These are phyloP conservation scores for Arnoldichthys spilopterus DNA, from an alignment of 2,797 vertebrate genomes.

Conservation along the genomic window DNA sequence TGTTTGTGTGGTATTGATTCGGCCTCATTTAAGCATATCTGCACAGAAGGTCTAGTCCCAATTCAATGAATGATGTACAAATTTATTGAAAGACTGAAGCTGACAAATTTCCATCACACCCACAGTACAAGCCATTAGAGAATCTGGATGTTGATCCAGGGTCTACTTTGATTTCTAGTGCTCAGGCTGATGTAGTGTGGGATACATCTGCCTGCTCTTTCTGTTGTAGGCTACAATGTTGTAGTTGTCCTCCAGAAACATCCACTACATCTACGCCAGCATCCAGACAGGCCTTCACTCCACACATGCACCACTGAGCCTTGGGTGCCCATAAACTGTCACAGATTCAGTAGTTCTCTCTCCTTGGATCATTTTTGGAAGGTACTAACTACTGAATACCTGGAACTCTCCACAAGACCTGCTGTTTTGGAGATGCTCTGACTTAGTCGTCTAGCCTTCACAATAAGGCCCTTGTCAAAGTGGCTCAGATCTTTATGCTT, in stretches of 20 bases:
- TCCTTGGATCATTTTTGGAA: too few species aligned
- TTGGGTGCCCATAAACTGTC: too few species aligned
- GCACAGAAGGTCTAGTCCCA: conserved; percentile 4
- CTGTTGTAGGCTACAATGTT: background rate
- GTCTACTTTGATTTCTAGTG: background rate
- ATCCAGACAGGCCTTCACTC: too few species aligned
- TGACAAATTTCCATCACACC: background rate
- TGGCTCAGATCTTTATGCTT: too few species aligned
- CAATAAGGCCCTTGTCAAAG: too few species aligned
- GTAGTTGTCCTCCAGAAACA: background rate
- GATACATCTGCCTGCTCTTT: background rate
- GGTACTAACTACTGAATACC: too few species aligned
- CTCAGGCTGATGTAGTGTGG: background rate
- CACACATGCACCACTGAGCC: too few species aligned
- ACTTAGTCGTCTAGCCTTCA: too few species aligned
- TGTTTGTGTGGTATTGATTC: conserved; percentile 31
- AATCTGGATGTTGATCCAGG: background rate
- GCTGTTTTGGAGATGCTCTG: too few species aligned
- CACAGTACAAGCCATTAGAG: conserved; percentile 1
- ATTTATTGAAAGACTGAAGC: background rate
- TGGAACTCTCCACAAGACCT: too few species aligned
- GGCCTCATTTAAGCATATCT: conserved; percentile 15
- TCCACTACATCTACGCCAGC: too few species aligned
- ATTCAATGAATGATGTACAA: conserved; percentile 12
- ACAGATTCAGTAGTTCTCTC: too few species aligned